Percentiles rank a stretch among this genome's conserved stretches.
These are phyloP conservation scores for Callyntrura guangdongensis DNA, from an alignment of 2,888 invertebrate genomes.

Conservation along the genomic window DNA sequence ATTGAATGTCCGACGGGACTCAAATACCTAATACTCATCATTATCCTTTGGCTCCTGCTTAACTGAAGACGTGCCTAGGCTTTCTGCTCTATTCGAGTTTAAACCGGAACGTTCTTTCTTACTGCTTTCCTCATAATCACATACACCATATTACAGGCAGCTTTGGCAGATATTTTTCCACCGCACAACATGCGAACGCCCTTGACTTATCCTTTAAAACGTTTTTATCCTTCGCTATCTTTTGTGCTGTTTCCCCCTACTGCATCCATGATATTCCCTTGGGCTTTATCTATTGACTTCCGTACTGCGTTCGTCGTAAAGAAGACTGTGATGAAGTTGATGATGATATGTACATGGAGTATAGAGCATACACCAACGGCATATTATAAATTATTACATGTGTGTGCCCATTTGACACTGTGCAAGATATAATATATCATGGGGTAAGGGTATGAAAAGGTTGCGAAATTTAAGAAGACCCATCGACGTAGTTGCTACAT, in stretches of 20 bases:
- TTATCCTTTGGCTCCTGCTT: constrained; percentile 24
- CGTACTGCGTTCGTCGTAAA: constrained; percentile 27
- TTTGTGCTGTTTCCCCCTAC: constrained; percentile 48
- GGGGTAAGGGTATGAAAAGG: background rate
- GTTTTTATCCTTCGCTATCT: constrained; percentile 34
- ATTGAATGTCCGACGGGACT: constrained; percentile 70
- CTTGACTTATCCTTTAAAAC: constrained; percentile 64
- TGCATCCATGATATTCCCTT: constrained; percentile 62
- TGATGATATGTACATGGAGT: constrained; percentile 5
- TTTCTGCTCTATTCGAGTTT: constrained; percentile 16
- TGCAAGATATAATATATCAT: constrained; percentile 1
- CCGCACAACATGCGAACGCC: background rate
- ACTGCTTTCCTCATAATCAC: background rate
- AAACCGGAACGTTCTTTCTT: background rate
- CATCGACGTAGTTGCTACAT: background rate
- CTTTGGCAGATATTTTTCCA: too few species aligned
- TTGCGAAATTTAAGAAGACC: background rate
- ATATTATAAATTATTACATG: background rate
- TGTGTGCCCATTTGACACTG: background rate
- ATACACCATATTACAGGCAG: background rate
- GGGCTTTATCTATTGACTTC: constrained; percentile 68
- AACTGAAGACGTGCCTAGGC: constrained; percentile 19
- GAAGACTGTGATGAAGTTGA: constrained; percentile 53
- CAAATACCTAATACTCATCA: constrained; percentile 66
- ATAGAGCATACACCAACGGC: background rate